phyloP scores from a whole-genome alignment of 2,797 vertebrate species.

The Xerus rutilus region DNA sequence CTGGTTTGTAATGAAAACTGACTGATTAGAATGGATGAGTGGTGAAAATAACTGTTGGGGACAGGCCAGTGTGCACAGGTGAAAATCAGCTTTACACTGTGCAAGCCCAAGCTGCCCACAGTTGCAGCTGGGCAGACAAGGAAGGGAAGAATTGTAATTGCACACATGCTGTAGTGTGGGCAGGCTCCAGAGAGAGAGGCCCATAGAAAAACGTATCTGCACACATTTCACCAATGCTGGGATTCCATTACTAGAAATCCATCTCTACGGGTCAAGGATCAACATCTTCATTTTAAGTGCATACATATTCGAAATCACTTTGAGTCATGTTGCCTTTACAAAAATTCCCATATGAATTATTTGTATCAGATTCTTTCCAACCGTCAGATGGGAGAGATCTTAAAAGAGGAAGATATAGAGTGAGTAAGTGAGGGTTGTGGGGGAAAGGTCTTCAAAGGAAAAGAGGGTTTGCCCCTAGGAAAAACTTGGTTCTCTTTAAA shows the following conservation, averaged over 20 bases:
- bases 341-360: neutral
- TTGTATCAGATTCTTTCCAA: neutral
- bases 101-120: accelerated
- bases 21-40: neutral
- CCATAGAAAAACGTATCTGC: neutral
- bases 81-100: neutral
- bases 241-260: neutral
- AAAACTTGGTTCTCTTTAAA: neutral
- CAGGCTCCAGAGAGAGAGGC: neutral
- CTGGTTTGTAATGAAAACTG: neutral
- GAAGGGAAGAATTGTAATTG: neutral
- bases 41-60: neutral
- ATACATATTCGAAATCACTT: neutral
- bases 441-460: neutral
- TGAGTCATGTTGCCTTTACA: neutral
- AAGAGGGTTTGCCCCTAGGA: neutral
- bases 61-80: accelerated
- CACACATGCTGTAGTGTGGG: neutral
- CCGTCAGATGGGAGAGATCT: neutral
- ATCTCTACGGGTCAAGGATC: neutral
- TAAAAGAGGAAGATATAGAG: neutral
- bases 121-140: no score
- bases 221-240: neutral
- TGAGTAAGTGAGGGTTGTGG: neutral
- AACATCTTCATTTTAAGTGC: neutral